phyloP scores from a whole-genome alignment of 2,888 invertebrate species.

The Hyposoter didymator region DNA sequence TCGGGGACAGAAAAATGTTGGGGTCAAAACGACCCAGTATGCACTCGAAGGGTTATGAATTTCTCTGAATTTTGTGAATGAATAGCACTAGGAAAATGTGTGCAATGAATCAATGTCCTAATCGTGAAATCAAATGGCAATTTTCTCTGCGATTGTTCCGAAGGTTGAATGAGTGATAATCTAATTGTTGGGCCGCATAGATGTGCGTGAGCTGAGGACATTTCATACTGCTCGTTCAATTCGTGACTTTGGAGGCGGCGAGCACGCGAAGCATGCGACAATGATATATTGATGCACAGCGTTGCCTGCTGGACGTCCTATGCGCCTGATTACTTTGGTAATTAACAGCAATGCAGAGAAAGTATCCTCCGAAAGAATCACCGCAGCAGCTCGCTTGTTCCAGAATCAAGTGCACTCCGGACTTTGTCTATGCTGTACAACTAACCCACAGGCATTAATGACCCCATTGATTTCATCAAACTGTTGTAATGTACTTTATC shows the following conservation, averaged over 20 bases:
- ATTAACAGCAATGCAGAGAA: conserved; percentile 60
- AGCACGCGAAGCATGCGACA: conserved; percentile 23
- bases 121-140: neutral
- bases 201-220: conserved; percentile 2
- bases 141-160: conserved; percentile 9
- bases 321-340: conserved; percentile 52
- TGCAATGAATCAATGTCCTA: neutral
- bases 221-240: neutral
- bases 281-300: conserved; percentile 23
- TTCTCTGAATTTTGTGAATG: neutral
- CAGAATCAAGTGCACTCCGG: conserved; percentile 25
- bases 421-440: conserved; percentile 36
- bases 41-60: neutral
- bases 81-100: neutral
- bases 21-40: too few relatives aligned
- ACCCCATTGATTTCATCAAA: conserved; percentile 51
- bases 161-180: neutral
- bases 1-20: too few relatives aligned
- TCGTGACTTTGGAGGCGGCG: conserved; percentile 12
- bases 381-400: conserved; percentile 20
- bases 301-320: conserved; percentile 16
- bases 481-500: conserved; percentile 19
- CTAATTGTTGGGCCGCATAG: neutral
- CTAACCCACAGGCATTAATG: conserved; percentile 57
- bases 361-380: conserved; percentile 49